A percentile compares a stretch with the other conserved stretches of the same genome.
Evolutionary conservation across 2,113 vertebrate species (phyloP).

Genomic region (Salvelinus alpinus): DNA sequence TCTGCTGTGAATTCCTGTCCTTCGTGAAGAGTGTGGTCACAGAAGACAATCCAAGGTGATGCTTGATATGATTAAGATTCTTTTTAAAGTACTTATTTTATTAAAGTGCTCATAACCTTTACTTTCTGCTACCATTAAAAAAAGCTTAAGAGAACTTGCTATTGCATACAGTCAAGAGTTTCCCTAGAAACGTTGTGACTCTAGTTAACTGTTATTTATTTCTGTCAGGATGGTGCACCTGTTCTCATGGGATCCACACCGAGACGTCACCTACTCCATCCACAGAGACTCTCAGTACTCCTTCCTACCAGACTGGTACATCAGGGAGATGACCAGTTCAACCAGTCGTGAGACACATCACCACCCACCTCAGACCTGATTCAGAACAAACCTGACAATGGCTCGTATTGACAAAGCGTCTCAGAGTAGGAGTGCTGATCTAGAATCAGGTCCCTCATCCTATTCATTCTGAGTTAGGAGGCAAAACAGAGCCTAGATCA

Average conservation of each 20-base stretch:
- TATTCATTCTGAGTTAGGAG: neutral
- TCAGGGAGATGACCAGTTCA: conserved; percentile 66
- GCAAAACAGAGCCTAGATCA: neutral
- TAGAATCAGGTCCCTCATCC: neutral
- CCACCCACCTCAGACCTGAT: conserved; percentile 1
- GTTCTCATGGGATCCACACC: conserved; percentile 81
- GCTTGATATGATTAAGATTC: neutral
- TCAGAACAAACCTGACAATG: neutral
- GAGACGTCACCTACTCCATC: conserved; percentile 79
- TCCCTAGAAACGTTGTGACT: neutral
- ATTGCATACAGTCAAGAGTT: neutral
- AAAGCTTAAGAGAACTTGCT: neutral
- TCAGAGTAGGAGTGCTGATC: neutral
- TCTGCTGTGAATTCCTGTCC: conserved; percentile 85
- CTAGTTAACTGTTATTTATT: neutral
- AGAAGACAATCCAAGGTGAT: conserved; percentile 82
- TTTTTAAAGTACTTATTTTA: neutral
- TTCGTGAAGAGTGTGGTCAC: conserved; percentile 78
- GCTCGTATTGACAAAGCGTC: neutral
- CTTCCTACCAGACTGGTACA: conserved; percentile 84
- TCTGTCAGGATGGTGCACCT: conserved; percentile 78
- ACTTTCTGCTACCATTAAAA: neutral
- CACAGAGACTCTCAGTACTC: conserved; percentile 75
- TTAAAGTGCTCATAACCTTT: neutral
- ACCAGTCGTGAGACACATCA: conserved; percentile 15